Evolutionary conservation across 2,113 vertebrate genomes (phyloP), one percentile per base, ranked within the genome.

Genomic region (Cebidichthys violaceus): DNA sequence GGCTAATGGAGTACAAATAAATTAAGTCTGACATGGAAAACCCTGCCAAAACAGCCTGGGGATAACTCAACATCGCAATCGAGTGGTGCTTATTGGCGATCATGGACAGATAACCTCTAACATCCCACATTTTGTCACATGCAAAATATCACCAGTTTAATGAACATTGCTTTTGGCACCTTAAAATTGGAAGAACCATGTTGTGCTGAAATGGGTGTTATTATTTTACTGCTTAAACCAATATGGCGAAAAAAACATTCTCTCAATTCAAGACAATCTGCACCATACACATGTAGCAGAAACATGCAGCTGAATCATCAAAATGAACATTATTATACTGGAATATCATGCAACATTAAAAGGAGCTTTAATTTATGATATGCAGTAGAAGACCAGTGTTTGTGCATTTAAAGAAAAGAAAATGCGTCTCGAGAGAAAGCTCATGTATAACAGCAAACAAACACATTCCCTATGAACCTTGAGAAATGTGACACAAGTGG

Each of bases 381-480:
- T 8, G n/a, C 0, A 27, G 18, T 22, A 75, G 18, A 74, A 71
- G 59, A 61, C 39, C 43, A 68, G 50, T 47, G 55, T 50, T 55
- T 22, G 50, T 29, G 50, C 22, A 45, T 57, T 64, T n/a, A 50
- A 75, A 52, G 13, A 59, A 35, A 14, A 61, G 65, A 31, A 14
- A 35, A 64, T 45, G 41, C 24, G 17, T 70, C 37, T 62, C 9
- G 41, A 65, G 13, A 52, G 60, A 75, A 70, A 80, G 54, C 68
- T 54, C 10, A 8, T 71, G 76, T 14, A 64, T 65, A 60, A 62
- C 22, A 64, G 45, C 68, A 68, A 86, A 76, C 18, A 77, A 76
- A 85, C 43, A 59, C 35, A 84, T 88, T 90, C 79, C 72, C 76
- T 84, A 87, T 86, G 14, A 88, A 77, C 24, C 71, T 41, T 20